Evolutionary conservation across 2,797 vertebrate genomes (phyloP), one percentile per base, ranked within the genome.

Genomic region (Poecilia velifera): DNA sequence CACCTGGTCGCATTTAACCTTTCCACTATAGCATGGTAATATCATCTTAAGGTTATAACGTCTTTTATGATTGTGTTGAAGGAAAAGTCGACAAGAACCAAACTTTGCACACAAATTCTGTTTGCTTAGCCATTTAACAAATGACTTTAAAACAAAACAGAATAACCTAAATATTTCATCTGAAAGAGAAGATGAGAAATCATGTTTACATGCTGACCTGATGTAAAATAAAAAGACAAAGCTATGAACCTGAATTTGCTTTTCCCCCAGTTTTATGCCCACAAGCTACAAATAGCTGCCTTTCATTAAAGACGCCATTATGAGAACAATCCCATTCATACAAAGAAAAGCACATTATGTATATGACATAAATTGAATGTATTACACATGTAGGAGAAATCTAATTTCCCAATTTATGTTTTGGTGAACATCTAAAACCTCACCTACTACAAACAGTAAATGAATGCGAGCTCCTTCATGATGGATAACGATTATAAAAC

Each of bases 381-480:
- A 46, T 71, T 45, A 16, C 22, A 45, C 5, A 16, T 14, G n/a
- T 25, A 25, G 14, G 25, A 71, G 6, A 18, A 71, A 45, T 45
- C 13, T 71, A 46, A 14, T 46, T 71, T 28, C 3, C 13, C 34
- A 66, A 36, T 8, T 66, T 66, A 16, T 39, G 8, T 66, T 39
- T 25, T 46, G 64, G 18, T 68, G 6, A 46, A 45, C 43, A 14
- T 45, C 25, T 71, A 25, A 71, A 10, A 16, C 25, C 68, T 43
- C 16, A 16, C 41, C 25, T 45, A 46, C 25, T n/a, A 45, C 25
- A 45, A 46, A 16, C 2, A 71, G 25, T 71, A 41, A 73, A 55
- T 76, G 49, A 80, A 76, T 49, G 28, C 77, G 76, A 64, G 34
- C 34, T 49, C 16, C 10, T 59, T 64, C 9, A 41, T 73, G 22